Evolutionary conservation across 1,140 invertebrate genomes (phyloP), one percentile per base, ranked within the genome.

Genomic region (Bombus affinis): DNA sequence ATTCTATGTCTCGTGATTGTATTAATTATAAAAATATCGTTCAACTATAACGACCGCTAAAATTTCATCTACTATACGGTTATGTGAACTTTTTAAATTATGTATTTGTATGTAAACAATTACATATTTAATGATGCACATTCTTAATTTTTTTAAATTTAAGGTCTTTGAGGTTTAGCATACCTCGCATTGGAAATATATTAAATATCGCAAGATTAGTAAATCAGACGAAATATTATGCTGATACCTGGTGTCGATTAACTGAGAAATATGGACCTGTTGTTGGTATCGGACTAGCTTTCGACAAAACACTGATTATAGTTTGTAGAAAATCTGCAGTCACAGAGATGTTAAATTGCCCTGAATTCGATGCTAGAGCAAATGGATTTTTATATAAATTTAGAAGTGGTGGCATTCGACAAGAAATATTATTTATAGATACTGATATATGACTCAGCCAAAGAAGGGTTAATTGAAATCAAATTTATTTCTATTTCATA

Each of bases 281-380:
- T 0, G 90, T 95, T 1, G 93, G 92, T 35, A 68, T 95, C 1
- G 87, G 81, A 84, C 57, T 95, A 28, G 94, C 92, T 8, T 53
- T 93, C 8, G 85, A 86, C 0, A 47, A 93, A 44, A 91, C 93
- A 0, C 10, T 94, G 22, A 92, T 95, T 28, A 89, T 95, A 10
- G 90, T 95, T 66, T 93, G 94, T 3, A 94, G 94, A 10, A 91
- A 92, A 12, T 85, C 92, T 3, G 94, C 93, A 3, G 88, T 95
- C 1, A 68, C 93, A 1, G 93, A 95, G 81, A 91, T 95, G 85
- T 84, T 95, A 10, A 77, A 80, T 12, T 85, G 89, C 37, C 87
- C 92, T 0, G 94, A 95, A 81, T 95, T 95, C 32, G 93, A 95
- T 53, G 95, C 94, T 4, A 92, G 94, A 85, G 93, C 94, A 4